Evolutionary conservation across 2,888 invertebrate genomes (phyloP), one percentile per base, ranked within the genome.

Genomic region (Lasioglossum figueresi): DNA sequence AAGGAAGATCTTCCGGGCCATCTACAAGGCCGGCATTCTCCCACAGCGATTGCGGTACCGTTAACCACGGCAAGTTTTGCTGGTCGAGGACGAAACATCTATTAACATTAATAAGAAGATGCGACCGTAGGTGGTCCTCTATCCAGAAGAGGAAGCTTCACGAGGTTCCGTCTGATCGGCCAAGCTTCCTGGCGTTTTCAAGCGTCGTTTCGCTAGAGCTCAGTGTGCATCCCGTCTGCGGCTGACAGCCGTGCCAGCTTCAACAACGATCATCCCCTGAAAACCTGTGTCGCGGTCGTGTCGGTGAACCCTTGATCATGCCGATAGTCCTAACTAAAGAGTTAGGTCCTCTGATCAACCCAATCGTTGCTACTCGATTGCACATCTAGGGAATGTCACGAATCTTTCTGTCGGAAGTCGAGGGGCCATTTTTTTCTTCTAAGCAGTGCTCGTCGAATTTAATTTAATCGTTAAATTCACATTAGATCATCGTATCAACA

Each of bases 51-150:
- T 88, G 81, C 86, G 88, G 87, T 92, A 92, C 92, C 92, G 92
- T 92, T 92, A 92, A 90, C 78, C 84, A 85, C 90, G 86, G 88
- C 89, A 83, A 91, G 90, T 89, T 91, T 90, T 83, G 87, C 89
- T 85, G 89, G 83, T 87, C 88, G 91, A 88, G 89, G 89, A 92
- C 92, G 89, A 91, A 91, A 89, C 90, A 87, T 91, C 91, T 92
- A 92, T 91, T 92, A 91, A 91, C 91, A 90, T 92, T 92, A 91
- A 92, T 91, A 92, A 92, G 88, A 86, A 89, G 89, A 83, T 56
- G 76, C 75, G 81, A 68, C 80, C 80, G 89, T 91, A 86, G 91
- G 91, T 91, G 91, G 90, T 85, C 90, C 85, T 45, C n/a, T 63
- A 27, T 45, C 48, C 70, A 45, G 70, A 52, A 72, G 59, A 80